Base-by-base conservation (phyloP, 92 coral and sea anemone genomes). In the Palythoa caribaeorum region DNA sequence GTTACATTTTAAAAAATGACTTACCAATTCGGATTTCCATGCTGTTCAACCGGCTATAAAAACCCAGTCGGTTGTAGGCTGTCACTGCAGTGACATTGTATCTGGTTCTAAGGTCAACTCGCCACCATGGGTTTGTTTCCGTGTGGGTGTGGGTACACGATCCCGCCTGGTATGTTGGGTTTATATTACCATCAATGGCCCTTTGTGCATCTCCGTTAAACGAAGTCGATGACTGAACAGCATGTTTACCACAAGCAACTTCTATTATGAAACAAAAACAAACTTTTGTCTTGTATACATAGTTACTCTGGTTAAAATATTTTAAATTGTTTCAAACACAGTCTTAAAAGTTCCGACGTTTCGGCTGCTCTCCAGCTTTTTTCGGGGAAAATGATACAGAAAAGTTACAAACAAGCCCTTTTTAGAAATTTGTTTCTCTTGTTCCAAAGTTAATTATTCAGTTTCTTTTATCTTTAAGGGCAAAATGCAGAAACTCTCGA, bases 21-120 rank as follows among this genome's bases (percentile, higher is more conserved):
- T 44, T 74, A 74, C 78, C 78, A 39, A 74, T 57, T 44, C 78
- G 44, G 14, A 74, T 74, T 40, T 74, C 57, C 78, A 74, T 74
- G 28, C 40, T 74, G 40, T 47, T 54, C 5, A 74, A 54, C 37
- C 78, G 37, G 7, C 1, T 4, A 0, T 3, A 1, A 2, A 0
- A 44, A 6, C 15, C 4, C 40, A 74, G 1, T 7, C 37, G 78
- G 19, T 74, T 74, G 57, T 74, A 74, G 35, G 38, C 77, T 3
- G 54, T 73, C 77, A 73, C 77, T 73, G 15, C 16, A 44, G 1
- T 12, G 0, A 73, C 77, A 39, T 38, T 39, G 14, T 38, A 73
- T 12, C 13, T 38, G 52, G 19, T 6, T 38, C 44, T 20, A 1
- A 73, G 38, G 77, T 73, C 54, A 73, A 73, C 77, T 73, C 54